These are phyloP conservation scores for Phymanthus crucifer DNA, from an alignment of 92 coral and sea anemone genomes.

Conservation along the genomic window DNA sequence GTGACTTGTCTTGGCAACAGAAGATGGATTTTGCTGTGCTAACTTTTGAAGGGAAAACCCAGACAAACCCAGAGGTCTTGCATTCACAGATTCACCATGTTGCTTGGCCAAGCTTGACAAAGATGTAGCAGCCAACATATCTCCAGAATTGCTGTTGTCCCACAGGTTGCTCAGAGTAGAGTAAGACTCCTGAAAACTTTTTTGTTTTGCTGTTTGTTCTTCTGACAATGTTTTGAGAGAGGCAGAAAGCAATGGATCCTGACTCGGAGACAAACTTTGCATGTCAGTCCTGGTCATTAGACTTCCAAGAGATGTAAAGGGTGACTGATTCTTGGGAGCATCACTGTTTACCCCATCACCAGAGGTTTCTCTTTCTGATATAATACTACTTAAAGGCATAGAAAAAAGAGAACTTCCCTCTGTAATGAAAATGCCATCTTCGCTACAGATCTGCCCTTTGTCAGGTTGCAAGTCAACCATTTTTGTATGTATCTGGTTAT, in stretches of 20 bases:
- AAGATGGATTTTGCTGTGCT: not conserved
- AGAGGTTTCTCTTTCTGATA: not conserved
- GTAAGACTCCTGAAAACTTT: not conserved
- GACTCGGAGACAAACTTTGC: not conserved
- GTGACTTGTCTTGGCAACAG: not conserved
- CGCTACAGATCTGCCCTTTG: not conserved
- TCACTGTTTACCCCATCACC: not conserved
- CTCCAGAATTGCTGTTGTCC: not conserved
- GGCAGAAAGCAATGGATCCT: conserved; percentile 22
- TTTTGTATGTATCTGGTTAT: not conserved
- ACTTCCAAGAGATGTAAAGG: conserved; percentile 26
- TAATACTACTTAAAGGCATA: conserved; percentile 10
- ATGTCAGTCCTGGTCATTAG: conserved; percentile 6
- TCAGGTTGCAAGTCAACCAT: not conserved
- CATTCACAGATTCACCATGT: not conserved
- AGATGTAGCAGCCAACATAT: not conserved
- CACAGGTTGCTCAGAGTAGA: not conserved
- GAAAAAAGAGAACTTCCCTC: not conserved
- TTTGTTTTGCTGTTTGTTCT: not conserved
- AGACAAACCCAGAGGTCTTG: not conserved
- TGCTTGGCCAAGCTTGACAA: conserved; percentile 20
- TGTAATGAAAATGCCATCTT: not conserved
- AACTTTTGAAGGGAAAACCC: not conserved
- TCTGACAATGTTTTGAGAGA: conserved; percentile 15
- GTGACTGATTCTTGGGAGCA: not conserved